Evolutionary conservation across 2,888 invertebrate genomes (phyloP).

Genomic region (Heliconius ismenius): DNA sequence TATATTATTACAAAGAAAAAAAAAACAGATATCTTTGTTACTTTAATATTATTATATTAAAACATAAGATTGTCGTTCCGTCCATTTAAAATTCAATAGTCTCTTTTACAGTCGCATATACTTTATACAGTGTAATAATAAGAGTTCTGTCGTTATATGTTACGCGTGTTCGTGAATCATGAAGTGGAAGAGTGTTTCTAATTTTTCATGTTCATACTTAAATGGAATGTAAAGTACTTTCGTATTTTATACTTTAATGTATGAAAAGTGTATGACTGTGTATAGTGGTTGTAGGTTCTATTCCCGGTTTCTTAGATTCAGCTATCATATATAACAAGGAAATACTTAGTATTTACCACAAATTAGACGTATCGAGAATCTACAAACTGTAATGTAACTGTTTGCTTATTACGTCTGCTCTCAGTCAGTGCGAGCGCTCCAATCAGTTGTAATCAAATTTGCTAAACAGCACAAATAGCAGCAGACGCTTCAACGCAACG

Average conservation of each 20-base stretch:
- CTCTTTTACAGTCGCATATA: constrained; percentile 11
- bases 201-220: constrained; percentile 1
- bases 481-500: background rate
- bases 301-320: no score
- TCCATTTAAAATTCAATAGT: constrained; percentile 2
- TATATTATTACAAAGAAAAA: no score
- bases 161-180: background rate
- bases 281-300: no score
- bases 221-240: background rate
- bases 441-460: no score
- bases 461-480: background rate
- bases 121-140: background rate
- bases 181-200: background rate
- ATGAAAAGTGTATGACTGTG: background rate
- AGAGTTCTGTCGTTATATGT: background rate
- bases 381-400: no score
- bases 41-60: background rate
- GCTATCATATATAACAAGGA: background rate
- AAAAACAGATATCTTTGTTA: no score
- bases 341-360: no score
- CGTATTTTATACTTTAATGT: background rate
- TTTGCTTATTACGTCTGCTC: no score
- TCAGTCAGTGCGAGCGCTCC: no score
- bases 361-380: no score
- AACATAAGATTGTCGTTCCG: background rate